Percentiles rank a stretch among this genome's conserved stretches.
phyloP scores from a whole-genome alignment of 2,888 invertebrate genomes.

The Drosophila crucigera region DNA sequence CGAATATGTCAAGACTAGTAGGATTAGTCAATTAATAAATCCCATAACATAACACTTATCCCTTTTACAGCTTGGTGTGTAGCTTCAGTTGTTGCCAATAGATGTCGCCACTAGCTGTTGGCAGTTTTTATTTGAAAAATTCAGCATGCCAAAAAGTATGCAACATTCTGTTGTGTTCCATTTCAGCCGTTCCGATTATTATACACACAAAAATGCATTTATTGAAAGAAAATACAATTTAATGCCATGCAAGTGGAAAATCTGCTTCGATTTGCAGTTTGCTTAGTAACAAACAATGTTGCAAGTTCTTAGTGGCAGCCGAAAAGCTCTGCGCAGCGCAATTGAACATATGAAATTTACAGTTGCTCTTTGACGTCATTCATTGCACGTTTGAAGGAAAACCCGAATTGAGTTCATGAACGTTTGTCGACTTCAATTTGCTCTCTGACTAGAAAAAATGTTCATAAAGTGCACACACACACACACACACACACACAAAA shows the following conservation, averaged over 20 bases:
- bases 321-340: slow-evolving; percentile 17
- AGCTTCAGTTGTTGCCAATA: neutral
- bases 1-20: neutral
- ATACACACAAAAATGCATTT: neutral
- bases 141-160: slow-evolving; percentile 19
- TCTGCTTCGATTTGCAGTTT: neutral
- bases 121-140: neutral
- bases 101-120: neutral
- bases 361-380: slow-evolving; percentile 77
- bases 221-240: neutral
- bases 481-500: slow-evolving; percentile 17
- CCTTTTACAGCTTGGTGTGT: neutral
- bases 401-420: slow-evolving; percentile 82
- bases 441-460: slow-evolving; percentile 57
- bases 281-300: neutral
- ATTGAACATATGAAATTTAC: slow-evolving; percentile 57
- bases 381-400: slow-evolving; percentile 71
- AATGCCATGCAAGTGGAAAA: neutral
- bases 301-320: neutral
- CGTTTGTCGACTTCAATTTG: slow-evolving; percentile 83
- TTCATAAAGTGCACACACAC: slow-evolving; percentile 55
- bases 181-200: neutral
- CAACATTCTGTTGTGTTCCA: neutral
- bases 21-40: neutral
- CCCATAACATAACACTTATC: neutral